phyloP scores from a whole-genome alignment of 2,797 vertebrate species.

The Dermochelys coriacea region DNA sequence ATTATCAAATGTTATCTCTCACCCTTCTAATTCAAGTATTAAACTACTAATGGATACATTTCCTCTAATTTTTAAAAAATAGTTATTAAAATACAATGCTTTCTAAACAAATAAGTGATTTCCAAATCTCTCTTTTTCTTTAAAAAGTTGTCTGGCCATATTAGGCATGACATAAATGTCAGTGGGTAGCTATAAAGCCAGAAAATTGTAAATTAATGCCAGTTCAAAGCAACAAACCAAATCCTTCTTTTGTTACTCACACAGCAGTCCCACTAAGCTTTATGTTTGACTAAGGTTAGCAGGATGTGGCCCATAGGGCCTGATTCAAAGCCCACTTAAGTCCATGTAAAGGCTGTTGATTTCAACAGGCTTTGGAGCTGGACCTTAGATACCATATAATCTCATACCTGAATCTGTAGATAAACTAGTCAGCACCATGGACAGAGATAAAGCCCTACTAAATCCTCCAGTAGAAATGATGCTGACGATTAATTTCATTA shows the following conservation, averaged over 20 bases:
- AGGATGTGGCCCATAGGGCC: background rate
- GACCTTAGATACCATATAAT: background rate
- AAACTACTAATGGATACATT: accelerated
- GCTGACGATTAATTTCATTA: background rate
- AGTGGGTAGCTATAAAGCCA: accelerated
- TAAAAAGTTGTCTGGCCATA: accelerated
- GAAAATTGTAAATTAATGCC: background rate
- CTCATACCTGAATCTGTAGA: background rate
- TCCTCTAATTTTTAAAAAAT: background rate
- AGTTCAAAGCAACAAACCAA: background rate
- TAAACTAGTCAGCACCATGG: background rate
- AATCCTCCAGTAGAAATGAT: background rate
- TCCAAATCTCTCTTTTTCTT: background rate
- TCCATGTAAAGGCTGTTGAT: accelerated
- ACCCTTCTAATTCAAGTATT: accelerated
- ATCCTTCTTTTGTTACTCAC: background rate
- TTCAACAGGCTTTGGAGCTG: accelerated
- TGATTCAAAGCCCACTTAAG: background rate
- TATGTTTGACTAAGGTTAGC: background rate
- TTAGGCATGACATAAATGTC: accelerated
- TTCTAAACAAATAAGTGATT: accelerated
- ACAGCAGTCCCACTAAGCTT: background rate
- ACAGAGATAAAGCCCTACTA: background rate
- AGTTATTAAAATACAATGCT: accelerated
- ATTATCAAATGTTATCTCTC: accelerated